phyloP scores from a whole-genome alignment of 2,888 invertebrate species.

The Agrenia bidenticulata region DNA sequence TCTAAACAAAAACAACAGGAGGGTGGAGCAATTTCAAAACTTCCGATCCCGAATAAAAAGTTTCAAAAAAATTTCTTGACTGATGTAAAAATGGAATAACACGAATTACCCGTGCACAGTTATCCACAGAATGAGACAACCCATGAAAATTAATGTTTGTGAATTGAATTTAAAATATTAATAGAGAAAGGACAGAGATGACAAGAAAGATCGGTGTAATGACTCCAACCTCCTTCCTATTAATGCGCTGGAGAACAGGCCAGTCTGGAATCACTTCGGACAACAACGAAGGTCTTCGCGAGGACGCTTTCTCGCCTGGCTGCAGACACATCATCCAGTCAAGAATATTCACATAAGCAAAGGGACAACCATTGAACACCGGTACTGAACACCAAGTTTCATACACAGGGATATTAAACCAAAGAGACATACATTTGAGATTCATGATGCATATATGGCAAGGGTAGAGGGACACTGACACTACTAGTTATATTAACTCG shows the following conservation, averaged over 20 bases:
- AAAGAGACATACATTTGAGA: no score
- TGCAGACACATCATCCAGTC: conserved; percentile 40
- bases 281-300: conserved; percentile 76
- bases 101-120: conserved; percentile 24
- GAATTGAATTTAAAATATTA: conserved; percentile 44
- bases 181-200: conserved; percentile 8
- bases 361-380: no score
- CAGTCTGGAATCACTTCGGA: conserved; percentile 96
- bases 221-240: conserved; percentile 79
- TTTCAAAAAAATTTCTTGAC: no score
- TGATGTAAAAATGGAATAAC: not conserved
- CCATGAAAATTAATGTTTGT: conserved; percentile 34
- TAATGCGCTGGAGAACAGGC: conserved; percentile 83
- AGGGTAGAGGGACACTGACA: no score
- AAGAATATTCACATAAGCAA: not conserved
- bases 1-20: no score
- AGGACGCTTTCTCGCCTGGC: conserved; percentile 58
- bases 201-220: conserved; percentile 52
- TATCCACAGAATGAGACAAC: conserved; percentile 32
- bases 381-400: no score
- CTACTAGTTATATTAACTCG: no score
- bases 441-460: no score
- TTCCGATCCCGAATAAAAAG: conserved; percentile 15
- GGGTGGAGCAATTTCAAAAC: conserved; percentile 21
- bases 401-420: no score